Evolutionary conservation across 2,797 vertebrate genomes (phyloP).

Genomic region (Pseudochaenichthys georgianus): DNA sequence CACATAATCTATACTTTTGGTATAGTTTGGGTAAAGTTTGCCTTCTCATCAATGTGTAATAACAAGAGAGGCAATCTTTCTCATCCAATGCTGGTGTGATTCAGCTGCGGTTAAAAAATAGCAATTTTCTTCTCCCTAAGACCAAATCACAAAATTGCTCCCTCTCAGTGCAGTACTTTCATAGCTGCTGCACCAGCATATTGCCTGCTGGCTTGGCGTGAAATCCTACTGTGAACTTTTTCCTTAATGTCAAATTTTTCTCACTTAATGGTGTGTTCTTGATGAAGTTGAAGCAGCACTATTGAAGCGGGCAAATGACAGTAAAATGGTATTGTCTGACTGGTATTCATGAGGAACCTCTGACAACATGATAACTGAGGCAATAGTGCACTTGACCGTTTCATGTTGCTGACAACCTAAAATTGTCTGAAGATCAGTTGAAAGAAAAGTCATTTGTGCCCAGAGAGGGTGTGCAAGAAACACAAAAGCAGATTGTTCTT

Average conservation of each 20-base stretch:
- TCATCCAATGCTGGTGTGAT: neutral
- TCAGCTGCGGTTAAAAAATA: constrained; percentile 17
- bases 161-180: constrained; percentile 21
- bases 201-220: constrained; percentile 3
- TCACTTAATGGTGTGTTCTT: neutral
- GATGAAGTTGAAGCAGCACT: neutral
- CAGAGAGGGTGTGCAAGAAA: constrained; percentile 4
- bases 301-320: neutral
- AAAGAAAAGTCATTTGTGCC: constrained; percentile 32
- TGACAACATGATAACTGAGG: neutral
- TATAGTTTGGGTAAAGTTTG: neutral
- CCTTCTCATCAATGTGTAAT: neutral
- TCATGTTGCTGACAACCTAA: neutral
- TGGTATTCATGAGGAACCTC: neutral
- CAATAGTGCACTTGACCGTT: neutral
- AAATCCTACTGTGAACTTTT: constrained; percentile 27
- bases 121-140: constrained; percentile 16
- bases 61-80: neutral
- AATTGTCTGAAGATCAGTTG: neutral
- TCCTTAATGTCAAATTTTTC: constrained; percentile 5
- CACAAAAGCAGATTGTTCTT: constrained; percentile 8
- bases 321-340: neutral
- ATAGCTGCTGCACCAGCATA: constrained; percentile 4
- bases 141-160: constrained; percentile 24
- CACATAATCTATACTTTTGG: neutral